Evolutionary conservation across 2,888 invertebrate species (phyloP).

Genomic region (Nomada fabriciana): DNA sequence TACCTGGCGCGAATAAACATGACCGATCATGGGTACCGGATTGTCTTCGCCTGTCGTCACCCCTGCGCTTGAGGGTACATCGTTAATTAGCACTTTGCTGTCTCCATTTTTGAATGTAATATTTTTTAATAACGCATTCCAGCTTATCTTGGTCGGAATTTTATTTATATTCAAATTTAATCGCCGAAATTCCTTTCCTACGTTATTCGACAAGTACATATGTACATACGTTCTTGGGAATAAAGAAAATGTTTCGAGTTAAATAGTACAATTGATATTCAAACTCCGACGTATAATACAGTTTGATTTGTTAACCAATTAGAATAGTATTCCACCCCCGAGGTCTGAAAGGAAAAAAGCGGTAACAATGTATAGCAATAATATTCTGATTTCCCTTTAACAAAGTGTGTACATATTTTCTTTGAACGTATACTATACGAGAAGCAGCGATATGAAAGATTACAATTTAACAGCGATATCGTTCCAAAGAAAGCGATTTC

Average conservation of each 20-base stretch:
- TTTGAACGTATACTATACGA: too few species aligned
- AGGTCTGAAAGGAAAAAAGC: too few species aligned
- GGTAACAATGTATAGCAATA: too few species aligned
- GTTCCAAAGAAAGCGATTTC: constrained; percentile 7
- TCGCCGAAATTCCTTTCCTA: neutral
- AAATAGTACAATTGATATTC: too few species aligned
- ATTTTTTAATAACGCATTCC: neutral
- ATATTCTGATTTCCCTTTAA: too few species aligned
- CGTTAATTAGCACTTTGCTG: constrained; percentile 24
- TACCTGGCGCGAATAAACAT: constrained; percentile 35
- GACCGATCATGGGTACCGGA: constrained; percentile 30
- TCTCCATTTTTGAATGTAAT: neutral
- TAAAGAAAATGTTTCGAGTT: neutral
- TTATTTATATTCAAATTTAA: neutral
- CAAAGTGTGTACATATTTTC: too few species aligned
- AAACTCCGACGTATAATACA: too few species aligned
- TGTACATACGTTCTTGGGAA: neutral
- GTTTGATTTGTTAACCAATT: too few species aligned
- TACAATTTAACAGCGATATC: neutral
- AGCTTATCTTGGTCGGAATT: too few species aligned
- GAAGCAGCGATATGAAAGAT: too few species aligned
- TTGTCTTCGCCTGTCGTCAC: constrained; percentile 25
- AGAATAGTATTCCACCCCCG: too few species aligned
- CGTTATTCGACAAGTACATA: neutral
- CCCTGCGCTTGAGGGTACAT: constrained; percentile 18